Percentiles rank a stretch among this genome's conserved stretches.
These are phyloP conservation scores for Aphrophora alni DNA, from an alignment of 2,888 invertebrate species.

Conservation along the genomic window DNA sequence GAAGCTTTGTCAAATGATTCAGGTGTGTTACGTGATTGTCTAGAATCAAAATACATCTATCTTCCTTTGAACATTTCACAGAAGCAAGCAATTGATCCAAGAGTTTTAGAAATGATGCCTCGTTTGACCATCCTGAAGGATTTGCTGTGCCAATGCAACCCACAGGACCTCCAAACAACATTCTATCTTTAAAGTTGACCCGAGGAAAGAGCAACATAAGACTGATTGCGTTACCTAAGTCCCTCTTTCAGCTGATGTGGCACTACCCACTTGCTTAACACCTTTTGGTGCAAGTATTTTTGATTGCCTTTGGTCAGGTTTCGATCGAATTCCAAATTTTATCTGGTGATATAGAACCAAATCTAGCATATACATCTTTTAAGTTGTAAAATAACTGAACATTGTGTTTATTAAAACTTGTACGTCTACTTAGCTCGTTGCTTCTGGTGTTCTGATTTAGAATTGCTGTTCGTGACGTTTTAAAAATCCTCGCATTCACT, in stretches of 20 bases:
- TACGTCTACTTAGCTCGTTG: too few species aligned
- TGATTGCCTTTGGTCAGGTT: too few species aligned
- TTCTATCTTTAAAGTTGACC: constrained; percentile 47
- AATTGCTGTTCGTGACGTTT: not conserved
- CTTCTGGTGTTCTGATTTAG: not conserved
- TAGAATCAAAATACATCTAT: constrained; percentile 20
- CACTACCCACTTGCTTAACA: constrained; percentile 47
- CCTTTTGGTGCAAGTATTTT: too few species aligned
- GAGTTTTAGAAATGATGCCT: too few species aligned
- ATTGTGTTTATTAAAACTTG: too few species aligned
- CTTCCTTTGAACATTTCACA: constrained; percentile 25
- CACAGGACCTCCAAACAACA: constrained; percentile 51
- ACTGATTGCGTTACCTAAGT: constrained; percentile 46
- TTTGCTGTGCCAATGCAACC: constrained; percentile 48
- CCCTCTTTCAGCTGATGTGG: constrained; percentile 52
- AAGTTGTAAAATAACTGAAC: too few species aligned
- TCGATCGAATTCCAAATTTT: too few species aligned
- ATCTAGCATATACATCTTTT: too few species aligned
- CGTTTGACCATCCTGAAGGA: constrained; percentile 52
- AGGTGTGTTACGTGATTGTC: constrained; percentile 24
- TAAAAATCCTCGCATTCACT: not conserved
- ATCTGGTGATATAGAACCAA: too few species aligned
- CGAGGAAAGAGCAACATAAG: constrained; percentile 51
- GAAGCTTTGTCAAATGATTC: constrained; percentile 12
- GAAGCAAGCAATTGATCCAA: constrained; percentile 36